phyloP scores from a whole-genome alignment of 2,113 vertebrate genomes.

The Pedetes capensis region DNA sequence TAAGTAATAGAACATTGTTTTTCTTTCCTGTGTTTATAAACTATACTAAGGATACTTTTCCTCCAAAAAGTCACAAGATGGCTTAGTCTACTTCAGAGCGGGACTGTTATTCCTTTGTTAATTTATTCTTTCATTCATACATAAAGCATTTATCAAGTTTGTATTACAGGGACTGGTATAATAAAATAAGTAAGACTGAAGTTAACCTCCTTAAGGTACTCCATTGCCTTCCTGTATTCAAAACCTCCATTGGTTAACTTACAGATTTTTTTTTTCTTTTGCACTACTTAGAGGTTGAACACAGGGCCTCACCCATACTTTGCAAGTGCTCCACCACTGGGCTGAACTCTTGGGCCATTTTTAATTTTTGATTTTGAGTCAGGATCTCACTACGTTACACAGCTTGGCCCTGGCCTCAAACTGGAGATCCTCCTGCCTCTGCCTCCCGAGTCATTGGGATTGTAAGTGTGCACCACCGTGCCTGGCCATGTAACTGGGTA shows the following conservation, averaged over 20 bases:
- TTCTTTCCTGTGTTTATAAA: neutral
- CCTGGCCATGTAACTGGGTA: neutral
- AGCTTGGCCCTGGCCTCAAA: too few relatives aligned
- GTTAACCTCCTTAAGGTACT: neutral
- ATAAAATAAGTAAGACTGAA: neutral
- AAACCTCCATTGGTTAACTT: neutral
- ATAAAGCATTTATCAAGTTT: neutral
- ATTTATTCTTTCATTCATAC: neutral
- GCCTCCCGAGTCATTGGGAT: too few relatives aligned
- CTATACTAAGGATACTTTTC: neutral
- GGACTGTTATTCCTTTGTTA: neutral
- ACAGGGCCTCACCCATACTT: too few relatives aligned
- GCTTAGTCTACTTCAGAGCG: neutral
- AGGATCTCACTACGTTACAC: too few relatives aligned
- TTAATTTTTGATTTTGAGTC: too few relatives aligned
- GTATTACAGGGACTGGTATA: neutral
- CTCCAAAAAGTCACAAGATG: neutral
- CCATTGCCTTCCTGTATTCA: neutral
- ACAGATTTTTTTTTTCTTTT: too few relatives aligned
- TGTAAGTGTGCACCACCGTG: too few relatives aligned
- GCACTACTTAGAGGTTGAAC: too few relatives aligned
- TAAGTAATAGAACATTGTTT: conserved; percentile 16
- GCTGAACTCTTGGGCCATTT: too few relatives aligned
- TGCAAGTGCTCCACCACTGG: too few relatives aligned
- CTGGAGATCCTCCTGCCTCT: too few relatives aligned